These are phyloP conservation scores for Chloropsis cyanopogon DNA, from an alignment of 2,113 vertebrate species.

Conservation along the genomic window DNA sequence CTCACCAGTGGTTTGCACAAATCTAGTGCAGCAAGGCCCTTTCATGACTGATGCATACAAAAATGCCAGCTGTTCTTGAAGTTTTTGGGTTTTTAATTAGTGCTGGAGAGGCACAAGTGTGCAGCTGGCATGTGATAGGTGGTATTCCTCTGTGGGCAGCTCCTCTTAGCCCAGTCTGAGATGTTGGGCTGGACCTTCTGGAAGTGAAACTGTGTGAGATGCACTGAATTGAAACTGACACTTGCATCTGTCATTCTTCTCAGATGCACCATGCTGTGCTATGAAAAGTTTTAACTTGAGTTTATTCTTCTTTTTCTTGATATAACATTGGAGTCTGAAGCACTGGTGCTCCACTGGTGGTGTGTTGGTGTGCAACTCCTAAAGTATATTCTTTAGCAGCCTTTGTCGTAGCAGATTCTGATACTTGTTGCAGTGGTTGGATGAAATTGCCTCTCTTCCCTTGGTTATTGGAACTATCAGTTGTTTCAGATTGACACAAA, in stretches of 20 bases:
- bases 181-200: not conserved
- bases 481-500: not conserved
- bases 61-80: not conserved
- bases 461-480: not conserved
- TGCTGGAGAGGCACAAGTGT: not conserved
- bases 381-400: not conserved
- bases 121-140: not conserved
- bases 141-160: not conserved
- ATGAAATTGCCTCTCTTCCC: not conserved
- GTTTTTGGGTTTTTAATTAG: not conserved
- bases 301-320: not conserved
- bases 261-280: not conserved
- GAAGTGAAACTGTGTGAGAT: not conserved
- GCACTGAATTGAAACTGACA: not conserved
- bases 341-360: rapidly evolving
- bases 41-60: not conserved
- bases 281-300: not conserved
- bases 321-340: not conserved
- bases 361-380: not conserved
- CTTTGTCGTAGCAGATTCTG: not conserved
- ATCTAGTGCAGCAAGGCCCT: not conserved
- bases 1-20: not conserved
- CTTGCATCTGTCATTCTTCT: rapidly evolving
- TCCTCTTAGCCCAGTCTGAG: not conserved
- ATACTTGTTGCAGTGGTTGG: not conserved